Percentiles rank a stretch among this genome's conserved stretches.
phyloP scores from a whole-genome alignment of 2,113 vertebrate species.

The Actenoides lindsayi region DNA sequence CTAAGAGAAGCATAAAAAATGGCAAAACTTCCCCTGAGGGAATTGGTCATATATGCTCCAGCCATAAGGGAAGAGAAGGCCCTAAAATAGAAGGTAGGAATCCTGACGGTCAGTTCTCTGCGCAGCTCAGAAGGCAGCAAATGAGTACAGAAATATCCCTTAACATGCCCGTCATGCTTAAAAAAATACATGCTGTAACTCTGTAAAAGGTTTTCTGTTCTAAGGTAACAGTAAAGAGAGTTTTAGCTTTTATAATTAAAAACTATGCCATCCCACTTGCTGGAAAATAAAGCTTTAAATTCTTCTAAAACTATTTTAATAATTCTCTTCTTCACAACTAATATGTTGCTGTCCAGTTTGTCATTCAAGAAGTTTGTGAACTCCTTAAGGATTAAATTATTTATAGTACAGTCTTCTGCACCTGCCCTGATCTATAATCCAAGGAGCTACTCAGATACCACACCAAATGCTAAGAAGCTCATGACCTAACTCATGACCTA shows the following conservation, averaged over 20 bases:
- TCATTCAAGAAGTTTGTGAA: constrained; percentile 39
- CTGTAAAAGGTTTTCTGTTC: neutral
- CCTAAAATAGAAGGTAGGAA: neutral
- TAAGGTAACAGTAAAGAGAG: neutral
- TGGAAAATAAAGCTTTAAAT: neutral
- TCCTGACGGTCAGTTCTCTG: neutral
- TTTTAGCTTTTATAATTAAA: neutral
- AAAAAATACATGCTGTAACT: neutral
- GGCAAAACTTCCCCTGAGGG: neutral
- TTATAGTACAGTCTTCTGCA: constrained; percentile 86
- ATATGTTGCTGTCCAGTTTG: neutral
- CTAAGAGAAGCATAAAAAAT: neutral
- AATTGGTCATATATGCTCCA: neutral
- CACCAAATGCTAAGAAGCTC: constrained; percentile 77
- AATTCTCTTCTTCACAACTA: neutral
- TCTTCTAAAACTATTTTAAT: neutral
- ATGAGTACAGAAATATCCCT: neutral
- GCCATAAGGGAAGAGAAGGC: neutral
- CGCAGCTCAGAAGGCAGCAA: neutral
- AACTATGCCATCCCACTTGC: neutral
- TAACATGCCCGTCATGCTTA: constrained; percentile 18
- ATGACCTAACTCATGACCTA: constrained; percentile 74
- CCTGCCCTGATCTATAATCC: constrained; percentile 86
- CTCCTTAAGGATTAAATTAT: constrained; percentile 80
- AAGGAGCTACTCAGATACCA: constrained; percentile 75